Base-by-base conservation (phyloP, 2,888 invertebrate species). In the Protonemura montana region DNA sequence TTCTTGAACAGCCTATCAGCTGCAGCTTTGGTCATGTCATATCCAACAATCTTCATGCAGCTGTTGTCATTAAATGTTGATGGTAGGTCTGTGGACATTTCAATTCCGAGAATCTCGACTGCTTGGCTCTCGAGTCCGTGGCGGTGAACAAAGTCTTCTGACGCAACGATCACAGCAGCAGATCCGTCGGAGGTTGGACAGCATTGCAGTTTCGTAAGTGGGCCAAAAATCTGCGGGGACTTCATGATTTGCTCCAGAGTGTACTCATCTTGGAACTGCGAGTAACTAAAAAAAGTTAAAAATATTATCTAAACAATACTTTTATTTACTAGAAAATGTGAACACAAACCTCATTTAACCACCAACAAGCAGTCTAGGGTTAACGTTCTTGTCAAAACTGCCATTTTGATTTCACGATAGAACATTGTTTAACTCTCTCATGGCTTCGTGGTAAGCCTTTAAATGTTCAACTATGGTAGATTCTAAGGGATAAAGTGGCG, bases 151-250 rank as follows among this genome's bases (percentile, higher is more conserved):
- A 98, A 99, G 21, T 95, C 95, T 92, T 99, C 98, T 13, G 97
- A 97, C 88, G 96, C 98, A 78, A 99, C 90, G 87, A 99, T 94
- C 0, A 96, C 98, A 29, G 98, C 98, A 29, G 98, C 99, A 0
- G 98, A 95, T n/a, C 99, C 99, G 92, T 99, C 99, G 82, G 98
- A 99, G 0, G 99, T 99, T 0, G 99, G 99, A 90, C 99, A 99
- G 91, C 99, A 99, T 91, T 99, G 98, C 16, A 99, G 93, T 91
- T 99, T 98, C 0, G 99, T 99, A 82, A 99, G 92, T 0, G 98
- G 97, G 1, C 97, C 98, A 91, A 96, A 97, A 88, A 99, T 95
- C 90, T 94, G 93, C n/a, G 97, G 96, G 0, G 99, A 97, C 16
- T 95, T 95, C 90, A 96, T 92, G 87, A 99, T 97, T 92, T 99